Evolutionary conservation across 2,888 invertebrate species (phyloP), one percentile per base, ranked within the genome.

Genomic region (Schizotus pectinicornis): DNA sequence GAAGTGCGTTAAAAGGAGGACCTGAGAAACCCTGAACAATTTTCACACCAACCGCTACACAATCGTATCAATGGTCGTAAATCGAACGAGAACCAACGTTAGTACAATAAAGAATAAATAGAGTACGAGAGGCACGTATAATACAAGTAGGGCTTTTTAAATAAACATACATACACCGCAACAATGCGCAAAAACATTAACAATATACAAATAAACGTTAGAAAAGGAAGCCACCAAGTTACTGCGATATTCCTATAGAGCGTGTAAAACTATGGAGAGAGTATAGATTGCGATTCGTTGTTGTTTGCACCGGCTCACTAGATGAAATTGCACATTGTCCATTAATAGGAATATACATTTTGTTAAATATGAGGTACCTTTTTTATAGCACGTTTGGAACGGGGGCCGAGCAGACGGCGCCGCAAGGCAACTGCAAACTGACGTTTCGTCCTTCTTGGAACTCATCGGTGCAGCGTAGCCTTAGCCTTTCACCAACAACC

Each of bases 341-440:
- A 73, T 72, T 64, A 61, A 67, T 69, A 69, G 69, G 72, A 74
- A 71, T 73, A 71, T 67, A 68, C 64, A 64, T 65, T 64, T 68
- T 68, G 65, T 68, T 65, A 65, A 65, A 67, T 59, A 66, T 78
- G 78, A 79, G 78, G 78, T 79, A 79, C 79, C 77, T 78, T 78
- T 76, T 61, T 68, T 77, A 79, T 79, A 79, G 79, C 79, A 79
- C 79, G 78, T 75, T 46, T 50, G 50, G 39, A 52, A 57, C 14
- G 32, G 51, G 22, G 56, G 49, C 56, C 47, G 47, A 39, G 31
- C 14, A 54, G 49, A 49, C 48, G 13, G 9, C 32, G 9, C 8
- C 14, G 13, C 35, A 36, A 9, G 13, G 36, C 11, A 35, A 35
- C 8, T 42, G 30, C 14, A 22, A 42, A 42, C 8, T 22, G 22